Conservation (phyloP, 2,113 vertebrate genomes). For the Dasyornis broadbenti region DNA sequence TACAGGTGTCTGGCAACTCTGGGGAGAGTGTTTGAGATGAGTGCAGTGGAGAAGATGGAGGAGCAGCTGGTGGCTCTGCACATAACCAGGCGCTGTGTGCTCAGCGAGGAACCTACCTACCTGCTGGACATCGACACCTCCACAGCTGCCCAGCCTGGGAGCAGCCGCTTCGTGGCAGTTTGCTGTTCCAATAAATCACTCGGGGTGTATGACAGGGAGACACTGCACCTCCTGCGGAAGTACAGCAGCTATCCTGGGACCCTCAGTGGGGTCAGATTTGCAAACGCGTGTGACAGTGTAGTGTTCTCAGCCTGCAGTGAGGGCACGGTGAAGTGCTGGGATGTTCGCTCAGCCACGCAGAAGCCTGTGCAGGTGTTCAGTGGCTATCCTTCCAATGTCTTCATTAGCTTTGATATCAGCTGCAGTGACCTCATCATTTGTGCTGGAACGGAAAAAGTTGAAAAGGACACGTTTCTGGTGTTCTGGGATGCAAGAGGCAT, state of each 20-base stretch:
- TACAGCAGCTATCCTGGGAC: slow-evolving; percentile 61
- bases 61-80: slow-evolving; percentile 75
- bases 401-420: slow-evolving; percentile 86
- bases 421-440: slow-evolving; percentile 81
- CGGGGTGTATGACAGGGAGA: slow-evolving; percentile 77
- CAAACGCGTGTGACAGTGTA: slow-evolving; percentile 37
- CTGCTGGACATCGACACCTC: slow-evolving; percentile 72
- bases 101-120: slow-evolving; percentile 69
- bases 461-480: slow-evolving; percentile 81
- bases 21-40: background rate
- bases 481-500: slow-evolving; percentile 88
- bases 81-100: slow-evolving; percentile 70
- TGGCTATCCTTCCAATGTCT: slow-evolving; percentile 77
- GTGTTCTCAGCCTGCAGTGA: slow-evolving; percentile 83
- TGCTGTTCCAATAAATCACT: slow-evolving; percentile 79
- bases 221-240: slow-evolving; percentile 67
- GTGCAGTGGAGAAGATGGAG: slow-evolving; percentile 77
- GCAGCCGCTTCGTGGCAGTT: slow-evolving; percentile 69
- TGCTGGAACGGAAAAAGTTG: slow-evolving; percentile 87
- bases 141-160: background rate
- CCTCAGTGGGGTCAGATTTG: slow-evolving; percentile 77
- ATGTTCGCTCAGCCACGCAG: slow-evolving; percentile 67
- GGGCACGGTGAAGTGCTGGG: slow-evolving; percentile 83
- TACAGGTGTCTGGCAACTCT: slow-evolving; percentile 10
- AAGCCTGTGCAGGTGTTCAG: slow-evolving; percentile 72